phyloP scores from a whole-genome alignment of 2,113 vertebrate genomes.

The Ascaphus truei region DNA sequence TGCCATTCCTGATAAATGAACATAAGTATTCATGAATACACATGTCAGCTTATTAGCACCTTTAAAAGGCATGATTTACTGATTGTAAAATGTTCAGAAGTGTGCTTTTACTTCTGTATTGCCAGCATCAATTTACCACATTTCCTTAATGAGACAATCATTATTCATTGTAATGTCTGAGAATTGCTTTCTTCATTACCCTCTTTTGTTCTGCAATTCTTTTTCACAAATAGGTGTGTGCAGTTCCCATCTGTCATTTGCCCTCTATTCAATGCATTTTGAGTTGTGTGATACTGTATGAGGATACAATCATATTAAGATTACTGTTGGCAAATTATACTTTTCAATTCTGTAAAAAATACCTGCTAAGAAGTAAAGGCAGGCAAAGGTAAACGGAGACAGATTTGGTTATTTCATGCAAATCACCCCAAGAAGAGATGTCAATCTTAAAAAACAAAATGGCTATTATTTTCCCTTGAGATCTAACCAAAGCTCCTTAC shows the following conservation, averaged over 20 bases:
- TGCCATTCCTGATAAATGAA: neutral
- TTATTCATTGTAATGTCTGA: constrained; percentile 36
- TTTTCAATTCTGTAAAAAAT: constrained; percentile 25
- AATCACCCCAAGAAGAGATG: constrained; percentile 8
- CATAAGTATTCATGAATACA: constrained; percentile 56
- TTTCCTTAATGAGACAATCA: constrained; percentile 41
- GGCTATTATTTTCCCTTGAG: neutral
- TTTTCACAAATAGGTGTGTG: constrained; percentile 25
- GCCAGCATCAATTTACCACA: constrained; percentile 60
- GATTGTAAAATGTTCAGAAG: constrained; percentile 61
- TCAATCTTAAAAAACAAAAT: constrained; percentile 18
- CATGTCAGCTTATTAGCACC: constrained; percentile 58
- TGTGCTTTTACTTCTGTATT: constrained; percentile 55
- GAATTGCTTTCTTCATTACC: constrained; percentile 29
- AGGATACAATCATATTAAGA: constrained; percentile 33
- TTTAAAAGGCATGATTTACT: constrained; percentile 60
- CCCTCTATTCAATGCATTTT: constrained; percentile 1
- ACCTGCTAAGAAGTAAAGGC: neutral
- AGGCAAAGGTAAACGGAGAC: constrained; percentile 29
- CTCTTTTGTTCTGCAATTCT: constrained; percentile 24
- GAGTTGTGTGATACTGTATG: constrained; percentile 16
- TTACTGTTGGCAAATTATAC: constrained; percentile 25
- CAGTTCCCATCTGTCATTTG: constrained; percentile 29
- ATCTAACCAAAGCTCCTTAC: constrained; percentile 4
- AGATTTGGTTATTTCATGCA: constrained; percentile 26